These are phyloP conservation scores for Dicranocentrus wangi DNA, from an alignment of 2,888 invertebrate species.

Conservation along the genomic window DNA sequence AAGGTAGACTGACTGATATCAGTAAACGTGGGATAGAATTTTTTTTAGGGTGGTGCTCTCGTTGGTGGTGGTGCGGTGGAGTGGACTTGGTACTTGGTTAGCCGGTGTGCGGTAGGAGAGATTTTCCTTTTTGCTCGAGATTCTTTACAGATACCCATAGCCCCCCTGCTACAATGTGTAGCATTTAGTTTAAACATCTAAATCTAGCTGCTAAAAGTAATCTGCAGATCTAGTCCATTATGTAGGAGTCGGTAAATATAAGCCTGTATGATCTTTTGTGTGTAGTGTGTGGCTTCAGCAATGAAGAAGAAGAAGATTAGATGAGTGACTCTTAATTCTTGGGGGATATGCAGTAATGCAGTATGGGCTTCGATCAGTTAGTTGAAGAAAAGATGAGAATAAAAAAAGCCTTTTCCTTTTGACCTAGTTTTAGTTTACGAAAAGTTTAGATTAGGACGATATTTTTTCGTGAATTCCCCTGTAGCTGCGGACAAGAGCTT, in stretches of 20 bases:
- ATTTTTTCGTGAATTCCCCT: slow-evolving; percentile 19
- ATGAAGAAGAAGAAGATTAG: slow-evolving; percentile 37
- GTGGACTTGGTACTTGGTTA: background rate
- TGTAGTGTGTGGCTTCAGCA: background rate
- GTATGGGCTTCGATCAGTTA: slow-evolving; percentile 11
- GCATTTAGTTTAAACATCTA: no score
- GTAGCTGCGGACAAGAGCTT: background rate
- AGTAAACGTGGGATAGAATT: no score
- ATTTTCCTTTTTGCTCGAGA: background rate
- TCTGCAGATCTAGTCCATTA: no score
- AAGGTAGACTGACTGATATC: no score
- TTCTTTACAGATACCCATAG: no score
- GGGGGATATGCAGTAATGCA: slow-evolving; percentile 19
- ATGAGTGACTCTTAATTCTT: slow-evolving; percentile 37
- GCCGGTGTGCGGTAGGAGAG: background rate
- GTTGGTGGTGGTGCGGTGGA: no score
- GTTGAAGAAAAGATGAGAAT: slow-evolving; percentile 8
- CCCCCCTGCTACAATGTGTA: no score
- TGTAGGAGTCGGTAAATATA: slow-evolving; percentile 8
- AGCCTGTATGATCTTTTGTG: no score
- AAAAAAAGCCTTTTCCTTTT: slow-evolving; percentile 56
- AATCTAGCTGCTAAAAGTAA: no score
- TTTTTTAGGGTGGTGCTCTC: no score
- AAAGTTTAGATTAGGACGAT: slow-evolving; percentile 18
- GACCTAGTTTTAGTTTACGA: slow-evolving; percentile 55